phyloP scores from a whole-genome alignment of 1,140 invertebrate genomes.

The Caligus rogercresseyi region DNA sequence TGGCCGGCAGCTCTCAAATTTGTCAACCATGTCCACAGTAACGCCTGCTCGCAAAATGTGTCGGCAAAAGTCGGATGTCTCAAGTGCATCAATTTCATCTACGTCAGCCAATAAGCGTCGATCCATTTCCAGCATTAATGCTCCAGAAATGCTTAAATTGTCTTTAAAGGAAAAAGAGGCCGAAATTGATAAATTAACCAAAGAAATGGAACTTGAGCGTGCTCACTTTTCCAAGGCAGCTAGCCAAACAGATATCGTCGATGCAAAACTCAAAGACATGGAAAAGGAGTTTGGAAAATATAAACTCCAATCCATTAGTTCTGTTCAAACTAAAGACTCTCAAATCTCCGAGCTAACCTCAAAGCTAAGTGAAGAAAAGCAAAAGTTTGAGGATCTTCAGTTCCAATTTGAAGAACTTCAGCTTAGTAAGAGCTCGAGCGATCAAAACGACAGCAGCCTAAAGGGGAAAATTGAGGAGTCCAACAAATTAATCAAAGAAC shows the following conservation, averaged over 20 bases:
- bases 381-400: constrained; percentile 5
- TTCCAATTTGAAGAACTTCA: constrained; percentile 6
- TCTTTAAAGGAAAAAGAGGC: constrained; percentile 13
- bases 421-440: background rate
- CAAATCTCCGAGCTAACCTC: background rate
- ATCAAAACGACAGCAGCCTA: constrained; percentile 1
- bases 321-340: background rate
- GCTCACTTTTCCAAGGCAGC: constrained; percentile 54
- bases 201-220: constrained; percentile 70
- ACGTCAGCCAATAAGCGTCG: background rate
- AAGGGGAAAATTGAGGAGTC: constrained; percentile 8
- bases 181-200: constrained; percentile 25
- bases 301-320: background rate
- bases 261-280: constrained; percentile 1
- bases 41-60: background rate
- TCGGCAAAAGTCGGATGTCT: constrained; percentile 8
- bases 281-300: constrained; percentile 3
- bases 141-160: constrained; percentile 8
- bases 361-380: background rate
- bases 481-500: constrained; percentile 5
- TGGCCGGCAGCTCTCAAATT: background rate
- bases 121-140: constrained; percentile 1
- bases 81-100: background rate
- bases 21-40: constrained; percentile 3
- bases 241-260: constrained; percentile 44